Evolutionary conservation across 2,888 invertebrate species (phyloP).

Genomic region (Yponomeuta malinellus): DNA sequence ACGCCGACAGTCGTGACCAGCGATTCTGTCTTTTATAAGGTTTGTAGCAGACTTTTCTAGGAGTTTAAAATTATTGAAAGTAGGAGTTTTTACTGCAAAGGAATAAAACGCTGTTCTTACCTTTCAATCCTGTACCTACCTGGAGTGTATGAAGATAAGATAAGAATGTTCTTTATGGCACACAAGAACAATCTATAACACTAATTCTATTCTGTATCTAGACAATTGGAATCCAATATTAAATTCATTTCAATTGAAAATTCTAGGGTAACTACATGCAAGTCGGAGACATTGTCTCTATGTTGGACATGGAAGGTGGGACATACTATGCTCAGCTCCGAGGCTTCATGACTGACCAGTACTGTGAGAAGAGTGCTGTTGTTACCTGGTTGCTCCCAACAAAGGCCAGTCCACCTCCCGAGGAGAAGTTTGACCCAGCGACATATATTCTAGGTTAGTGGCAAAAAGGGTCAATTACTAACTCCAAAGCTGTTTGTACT

Average conservation of each 20-base stretch:
- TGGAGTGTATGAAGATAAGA: too few species aligned
- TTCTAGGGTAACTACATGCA: constrained; percentile 85
- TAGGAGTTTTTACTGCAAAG: too few species aligned
- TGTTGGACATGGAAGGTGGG: constrained; percentile 84
- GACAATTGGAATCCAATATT: too few species aligned
- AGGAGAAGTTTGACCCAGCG: constrained; percentile 88
- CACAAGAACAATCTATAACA: too few species aligned
- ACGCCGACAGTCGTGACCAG: constrained; percentile 89
- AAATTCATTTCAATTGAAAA: too few species aligned
- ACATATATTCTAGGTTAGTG: constrained; percentile 88
- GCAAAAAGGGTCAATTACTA: too few species aligned
- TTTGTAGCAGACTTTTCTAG: constrained; percentile 30
- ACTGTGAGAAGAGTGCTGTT: constrained; percentile 94
- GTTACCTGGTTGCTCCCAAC: constrained; percentile 95
- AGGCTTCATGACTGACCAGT: constrained; percentile 93
- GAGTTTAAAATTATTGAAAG: background rate
- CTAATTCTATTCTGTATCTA: too few species aligned
- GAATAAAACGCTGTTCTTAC: too few species aligned
- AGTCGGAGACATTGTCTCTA: constrained; percentile 92
- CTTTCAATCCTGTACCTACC: too few species aligned
- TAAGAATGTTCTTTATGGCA: too few species aligned
- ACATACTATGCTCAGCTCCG: constrained; percentile 93
- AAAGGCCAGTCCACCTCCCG: constrained; percentile 84
- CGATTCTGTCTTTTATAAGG: constrained; percentile 85
- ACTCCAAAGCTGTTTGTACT: too few species aligned